phyloP scores from a whole-genome alignment of 1,140 invertebrate species.

The Neuroterus valhalla region DNA sequence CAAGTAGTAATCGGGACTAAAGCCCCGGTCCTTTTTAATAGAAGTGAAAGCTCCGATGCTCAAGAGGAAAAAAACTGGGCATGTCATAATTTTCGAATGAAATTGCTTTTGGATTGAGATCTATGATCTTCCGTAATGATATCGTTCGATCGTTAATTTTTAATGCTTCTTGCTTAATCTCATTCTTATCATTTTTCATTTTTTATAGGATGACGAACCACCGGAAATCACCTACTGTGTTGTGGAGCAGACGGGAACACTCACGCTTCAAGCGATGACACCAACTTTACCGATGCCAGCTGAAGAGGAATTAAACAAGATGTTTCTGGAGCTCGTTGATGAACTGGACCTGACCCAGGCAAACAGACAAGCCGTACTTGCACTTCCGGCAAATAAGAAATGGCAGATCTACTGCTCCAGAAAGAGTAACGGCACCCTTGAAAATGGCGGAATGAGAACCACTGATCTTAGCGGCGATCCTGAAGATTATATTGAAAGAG shows the following conservation, averaged over 20 bases:
- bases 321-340: conserved; percentile 95
- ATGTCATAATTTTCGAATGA: no score
- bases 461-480: conserved; percentile 84
- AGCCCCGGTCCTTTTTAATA: background rate
- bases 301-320: conserved; percentile 92
- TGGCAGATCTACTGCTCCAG: conserved; percentile 98
- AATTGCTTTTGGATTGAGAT: no score
- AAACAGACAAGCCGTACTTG: conserved; percentile 94
- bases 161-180: background rate
- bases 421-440: conserved; percentile 80
- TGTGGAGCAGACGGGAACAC: conserved; percentile 89
- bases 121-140: background rate
- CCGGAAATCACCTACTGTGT: conserved; percentile 94
- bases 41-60: conserved; percentile 3
- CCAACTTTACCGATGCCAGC: conserved; percentile 93
- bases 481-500: conserved; percentile 91
- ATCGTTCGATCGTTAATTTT: background rate
- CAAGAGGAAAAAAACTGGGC: background rate
- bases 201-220: conserved; percentile 88
- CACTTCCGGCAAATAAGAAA: conserved; percentile 94
- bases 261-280: conserved; percentile 89
- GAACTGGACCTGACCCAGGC: conserved; percentile 94
- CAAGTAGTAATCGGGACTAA: background rate
- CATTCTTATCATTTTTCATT: conserved; percentile 38
- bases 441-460: conserved; percentile 76